Percentiles rank a stretch among this genome's conserved stretches.
Conservation (phyloP, 2,797 vertebrate genomes). For the Scarus forsteni region DNA sequence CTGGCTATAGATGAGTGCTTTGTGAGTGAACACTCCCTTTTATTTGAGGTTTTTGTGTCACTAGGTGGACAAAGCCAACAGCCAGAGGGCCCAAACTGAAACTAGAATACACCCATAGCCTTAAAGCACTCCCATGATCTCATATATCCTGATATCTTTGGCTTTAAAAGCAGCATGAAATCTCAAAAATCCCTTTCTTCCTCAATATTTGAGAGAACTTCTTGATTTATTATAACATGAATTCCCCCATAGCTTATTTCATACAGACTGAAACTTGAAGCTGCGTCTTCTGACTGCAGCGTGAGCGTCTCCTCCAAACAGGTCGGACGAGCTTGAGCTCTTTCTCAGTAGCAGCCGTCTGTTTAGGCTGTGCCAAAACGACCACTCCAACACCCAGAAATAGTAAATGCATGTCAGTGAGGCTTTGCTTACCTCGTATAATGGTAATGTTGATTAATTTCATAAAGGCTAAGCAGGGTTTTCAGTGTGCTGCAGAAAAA, state of each 20-base stretch:
- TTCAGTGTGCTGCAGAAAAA: too few species aligned
- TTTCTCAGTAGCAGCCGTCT: constrained; percentile 10
- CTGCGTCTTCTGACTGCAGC: constrained; percentile 19
- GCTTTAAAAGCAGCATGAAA: not conserved
- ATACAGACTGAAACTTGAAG: constrained; percentile 36
- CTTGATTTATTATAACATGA: not conserved
- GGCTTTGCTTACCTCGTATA: constrained; percentile 3
- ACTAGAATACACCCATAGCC: constrained; percentile 8
- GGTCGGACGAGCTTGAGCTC: constrained; percentile 62
- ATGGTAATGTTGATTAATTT: not conserved
- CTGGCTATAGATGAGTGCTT: constrained; percentile 13
- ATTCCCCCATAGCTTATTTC: not conserved
- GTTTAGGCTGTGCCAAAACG: too few species aligned
- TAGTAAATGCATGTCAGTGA: not conserved
- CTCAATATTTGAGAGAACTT: too few species aligned
- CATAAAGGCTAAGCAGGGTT: too few species aligned
- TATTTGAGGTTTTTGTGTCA: constrained; percentile 27
- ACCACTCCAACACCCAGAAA: not conserved
- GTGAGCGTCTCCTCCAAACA: constrained; percentile 37
- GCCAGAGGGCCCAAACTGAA: constrained; percentile 47
- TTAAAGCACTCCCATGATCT: not conserved
- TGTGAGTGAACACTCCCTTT: constrained; percentile 39
- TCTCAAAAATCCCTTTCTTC: too few species aligned
- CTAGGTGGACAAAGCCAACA: constrained; percentile 31
- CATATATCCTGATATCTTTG: not conserved